Evolutionary conservation across 2,797 vertebrate species (phyloP), one percentile per base, ranked within the genome.

Genomic region (Buceros bicornis): DNA sequence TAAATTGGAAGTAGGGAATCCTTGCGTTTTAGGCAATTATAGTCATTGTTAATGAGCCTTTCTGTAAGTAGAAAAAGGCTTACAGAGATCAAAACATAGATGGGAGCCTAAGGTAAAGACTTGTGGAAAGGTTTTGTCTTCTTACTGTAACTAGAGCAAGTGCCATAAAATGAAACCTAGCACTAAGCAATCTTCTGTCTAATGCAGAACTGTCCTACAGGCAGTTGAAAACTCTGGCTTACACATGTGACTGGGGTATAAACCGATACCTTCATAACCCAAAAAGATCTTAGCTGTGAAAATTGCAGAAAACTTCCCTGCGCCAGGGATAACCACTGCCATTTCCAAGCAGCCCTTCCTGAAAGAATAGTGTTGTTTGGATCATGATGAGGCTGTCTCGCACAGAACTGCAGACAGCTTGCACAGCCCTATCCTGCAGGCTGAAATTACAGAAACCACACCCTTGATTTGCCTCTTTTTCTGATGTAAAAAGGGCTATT

Each of bases 401-500:
- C 51, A 22, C 11, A 8, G 26, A 73, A 7, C 71, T 67, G 54
- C 13, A 53, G 86, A 16, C 56, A 50, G 48, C 28, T 61, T 84
- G 62, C 56, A 51, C 40, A 56, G 70, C 60, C 56, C 28, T 64
- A 16, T 58, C 81, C 87, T 77, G 73, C 51, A 67, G 60, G 61
- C 61, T 74, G 42, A 53, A 91, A 93, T 94, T 93, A 80, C 42
- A 37, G 89, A 61, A 54, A 78, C 93, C 89, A 65, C 93, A 83
- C 92, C 77, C 90, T 87, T 64, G n/a, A 89, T 82, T 48, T 74
- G 86, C 56, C 48, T 25, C 82, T 93, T 87, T 79, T 57, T 40
- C 72, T 73, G 57, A 82, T 69, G 61, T 67, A 71, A 89, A 91
- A 91, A 43, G 33, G 50, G 17, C 50, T 93, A 24, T 71, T 94